A percentile compares a stretch with the other conserved stretches of the same genome.
Evolutionary conservation across 2,797 vertebrate species (phyloP).

Genomic region (Loriculus beryllinus): DNA sequence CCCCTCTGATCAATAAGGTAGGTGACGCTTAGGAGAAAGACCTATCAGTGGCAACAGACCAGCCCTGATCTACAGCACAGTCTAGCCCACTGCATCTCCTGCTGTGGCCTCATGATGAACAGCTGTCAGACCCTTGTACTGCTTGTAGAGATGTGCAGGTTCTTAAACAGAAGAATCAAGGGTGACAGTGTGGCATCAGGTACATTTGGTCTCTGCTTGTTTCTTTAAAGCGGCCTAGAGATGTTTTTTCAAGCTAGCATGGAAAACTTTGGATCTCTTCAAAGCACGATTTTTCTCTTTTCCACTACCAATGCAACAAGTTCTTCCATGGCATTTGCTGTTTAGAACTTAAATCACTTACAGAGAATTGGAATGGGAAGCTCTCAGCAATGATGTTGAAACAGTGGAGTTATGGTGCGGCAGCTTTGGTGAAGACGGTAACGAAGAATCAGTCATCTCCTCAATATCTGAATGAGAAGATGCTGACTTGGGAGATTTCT

Average conservation of each 20-base stretch:
- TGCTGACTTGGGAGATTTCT: conserved; percentile 96
- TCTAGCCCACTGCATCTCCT: neutral
- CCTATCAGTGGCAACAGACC: neutral
- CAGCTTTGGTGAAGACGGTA: conserved; percentile 93
- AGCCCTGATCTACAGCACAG: neutral
- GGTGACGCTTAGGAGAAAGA: neutral
- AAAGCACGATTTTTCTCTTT: neutral
- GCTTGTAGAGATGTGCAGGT: neutral
- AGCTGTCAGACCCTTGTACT: neutral
- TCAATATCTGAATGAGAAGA: conserved; percentile 98
- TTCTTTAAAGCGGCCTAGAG: neutral
- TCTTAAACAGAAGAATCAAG: neutral
- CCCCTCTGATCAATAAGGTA: rapidly evolving
- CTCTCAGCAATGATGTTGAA: conserved; percentile 85
- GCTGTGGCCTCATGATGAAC: neutral
- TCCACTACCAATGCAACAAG: neutral
- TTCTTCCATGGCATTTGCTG: neutral
- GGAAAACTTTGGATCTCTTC: neutral
- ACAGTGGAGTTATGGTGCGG: conserved; percentile 84
- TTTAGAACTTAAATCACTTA: conserved; percentile 69
- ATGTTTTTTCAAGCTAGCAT: neutral
- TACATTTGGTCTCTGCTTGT: neutral
- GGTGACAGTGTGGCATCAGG: neutral
- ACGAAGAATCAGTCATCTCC: conserved; percentile 95
- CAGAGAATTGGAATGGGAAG: conserved; percentile 92